phyloP scores from a whole-genome alignment of 2,113 vertebrate genomes.

The Pavo muticus region DNA sequence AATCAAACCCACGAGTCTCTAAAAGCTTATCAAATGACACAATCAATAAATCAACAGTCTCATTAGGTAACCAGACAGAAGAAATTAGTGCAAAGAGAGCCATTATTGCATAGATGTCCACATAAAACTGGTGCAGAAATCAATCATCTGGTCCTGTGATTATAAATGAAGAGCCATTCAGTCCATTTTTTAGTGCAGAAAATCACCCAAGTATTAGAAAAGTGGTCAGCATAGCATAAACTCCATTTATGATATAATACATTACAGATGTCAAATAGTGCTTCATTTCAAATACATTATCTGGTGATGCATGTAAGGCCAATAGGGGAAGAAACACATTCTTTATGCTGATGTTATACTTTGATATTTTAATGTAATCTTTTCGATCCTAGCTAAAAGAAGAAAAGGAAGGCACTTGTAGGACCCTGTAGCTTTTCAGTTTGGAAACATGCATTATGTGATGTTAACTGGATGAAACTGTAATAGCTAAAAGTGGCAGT shows the following conservation, averaged over 20 bases:
- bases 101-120: neutral
- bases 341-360: neutral
- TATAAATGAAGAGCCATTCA: conserved; percentile 10
- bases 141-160: neutral
- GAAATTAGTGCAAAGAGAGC: conserved; percentile 12
- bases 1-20: neutral
- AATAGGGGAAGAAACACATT: neutral
- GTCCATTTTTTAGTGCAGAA: neutral
- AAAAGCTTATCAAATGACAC: conserved; percentile 10
- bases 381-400: neutral
- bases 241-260: neutral
- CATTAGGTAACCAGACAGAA: conserved; percentile 14
- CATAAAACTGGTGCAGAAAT: neutral
- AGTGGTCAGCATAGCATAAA: neutral
- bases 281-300: neutral
- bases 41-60: conserved; percentile 15
- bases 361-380: neutral
- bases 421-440: neutral
- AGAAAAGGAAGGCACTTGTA: neutral
- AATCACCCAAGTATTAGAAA: neutral
- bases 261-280: neutral
- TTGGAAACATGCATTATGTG: neutral
- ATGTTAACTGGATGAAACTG: neutral
- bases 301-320: neutral
- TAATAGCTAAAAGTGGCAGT: neutral